A percentile compares a stretch with the other conserved stretches of the same genome.
Conservation (phyloP, 2,888 invertebrate species). For the Drosophila ezoana region DNA sequence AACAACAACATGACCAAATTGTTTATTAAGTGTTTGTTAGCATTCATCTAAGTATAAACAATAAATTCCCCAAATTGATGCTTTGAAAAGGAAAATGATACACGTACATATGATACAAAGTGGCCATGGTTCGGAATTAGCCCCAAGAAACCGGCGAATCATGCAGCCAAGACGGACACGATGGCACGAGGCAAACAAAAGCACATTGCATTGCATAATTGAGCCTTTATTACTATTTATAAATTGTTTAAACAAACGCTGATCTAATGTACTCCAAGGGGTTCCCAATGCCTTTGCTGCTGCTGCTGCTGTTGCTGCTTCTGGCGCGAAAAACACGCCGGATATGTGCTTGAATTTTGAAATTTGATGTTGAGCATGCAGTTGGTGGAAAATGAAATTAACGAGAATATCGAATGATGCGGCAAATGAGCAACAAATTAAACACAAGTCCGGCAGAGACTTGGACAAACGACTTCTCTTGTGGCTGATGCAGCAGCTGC, state of each 20-base stretch:
- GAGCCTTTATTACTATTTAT: conserved; percentile 59
- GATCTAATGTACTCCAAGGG: conserved; percentile 44
- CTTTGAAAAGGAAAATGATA: conserved; percentile 64
- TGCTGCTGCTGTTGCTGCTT: neutral
- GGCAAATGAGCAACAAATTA: conserved; percentile 74
- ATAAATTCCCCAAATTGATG: conserved; percentile 59
- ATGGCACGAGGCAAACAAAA: conserved; percentile 43
- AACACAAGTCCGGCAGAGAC: conserved; percentile 28
- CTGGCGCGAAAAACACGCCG: conserved; percentile 42
- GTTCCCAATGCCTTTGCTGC: conserved; percentile 3
- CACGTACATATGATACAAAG: conserved; percentile 21
- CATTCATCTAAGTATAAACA: conserved; percentile 64
- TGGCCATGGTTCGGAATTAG: conserved; percentile 6
- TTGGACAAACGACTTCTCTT: conserved; percentile 55
- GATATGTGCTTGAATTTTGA: conserved; percentile 53
- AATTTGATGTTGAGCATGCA: conserved; percentile 41
- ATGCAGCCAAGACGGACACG: conserved; percentile 10
- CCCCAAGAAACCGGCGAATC: conserved; percentile 23
- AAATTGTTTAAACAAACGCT: conserved; percentile 54
- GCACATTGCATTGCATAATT: conserved; percentile 66
- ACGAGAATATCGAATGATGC: conserved; percentile 69
- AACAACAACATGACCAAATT: conserved; percentile 46
- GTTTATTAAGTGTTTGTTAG: conserved; percentile 72
- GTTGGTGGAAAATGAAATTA: conserved; percentile 44
- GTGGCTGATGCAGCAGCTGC: conserved; percentile 22